Evolutionary conservation across 2,797 vertebrate species (phyloP), one percentile per base, ranked within the genome.

Genomic region (Myotis vivesi): DNA sequence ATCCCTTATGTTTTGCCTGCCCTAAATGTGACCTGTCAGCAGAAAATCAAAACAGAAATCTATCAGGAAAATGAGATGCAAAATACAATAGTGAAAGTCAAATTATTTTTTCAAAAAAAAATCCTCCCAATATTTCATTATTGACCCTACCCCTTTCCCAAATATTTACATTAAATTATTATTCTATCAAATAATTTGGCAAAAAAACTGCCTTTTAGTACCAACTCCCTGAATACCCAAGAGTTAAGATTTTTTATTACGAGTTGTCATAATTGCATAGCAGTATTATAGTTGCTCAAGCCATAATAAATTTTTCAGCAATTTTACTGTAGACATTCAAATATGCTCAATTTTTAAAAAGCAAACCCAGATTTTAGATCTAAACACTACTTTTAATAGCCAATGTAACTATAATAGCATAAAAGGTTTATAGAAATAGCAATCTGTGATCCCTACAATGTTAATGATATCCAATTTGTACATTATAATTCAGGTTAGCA

Each of bases 11-110:
- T 99, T 99, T 99, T 99, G 99, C 99, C 99, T 99, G 99, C 99
- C 99, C 99, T 99, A 99, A 99, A 98, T 99, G 99, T 99, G 99
- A 99, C 99, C 99, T 99, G 99, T 99, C 99, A 99, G 99, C 98
- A 99, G 98, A 98, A 99, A 99, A 99, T 98, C 98, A 98, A 98
- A 98, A 98, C 97, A 98, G 97, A 98, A 97, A 98, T 97, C 98
- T 98, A 98, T 98, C 96, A 98, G 98, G 94, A 98, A 97, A 98
- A 93, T 96, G 94, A 97, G 93, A 97, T 94, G 95, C 1, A 97
- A 97, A 98, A 98, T 72, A 98, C 41, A 98, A 94, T 92, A 89
- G 79, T 94, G 75, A 91, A 98, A 89, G 68, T 97, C 93, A 97
- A 94, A 84, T 87, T 51, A 94, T 96, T 44, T 66, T 62, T 30